Evolutionary conservation across 2,888 invertebrate species (phyloP).

Genomic region (Capitulum mitella): DNA sequence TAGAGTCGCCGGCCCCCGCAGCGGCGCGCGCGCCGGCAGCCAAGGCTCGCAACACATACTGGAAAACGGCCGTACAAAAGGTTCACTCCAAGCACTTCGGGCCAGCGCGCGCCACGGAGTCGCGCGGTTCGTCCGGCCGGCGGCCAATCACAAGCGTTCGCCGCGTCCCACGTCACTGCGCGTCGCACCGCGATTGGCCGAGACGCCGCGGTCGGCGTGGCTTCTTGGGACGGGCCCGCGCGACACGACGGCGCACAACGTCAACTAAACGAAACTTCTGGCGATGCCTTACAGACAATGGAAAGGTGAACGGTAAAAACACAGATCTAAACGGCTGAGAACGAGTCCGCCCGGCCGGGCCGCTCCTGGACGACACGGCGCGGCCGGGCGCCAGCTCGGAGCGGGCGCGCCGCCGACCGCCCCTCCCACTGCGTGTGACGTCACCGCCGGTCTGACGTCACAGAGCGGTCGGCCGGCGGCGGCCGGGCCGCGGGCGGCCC

Average conservation of each 20-base stretch:
- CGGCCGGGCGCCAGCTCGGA: neutral
- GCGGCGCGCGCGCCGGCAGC: too few species aligned
- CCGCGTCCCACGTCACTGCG: too few species aligned
- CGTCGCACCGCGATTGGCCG: slow-evolving; percentile 7
- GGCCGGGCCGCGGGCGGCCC: neutral
- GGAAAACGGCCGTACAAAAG: slow-evolving; percentile 5
- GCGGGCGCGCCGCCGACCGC: neutral
- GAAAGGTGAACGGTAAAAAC: slow-evolving; percentile 13
- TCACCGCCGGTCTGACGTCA: neutral
- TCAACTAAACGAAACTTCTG: slow-evolving; percentile 11
- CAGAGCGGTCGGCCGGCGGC: too few species aligned
- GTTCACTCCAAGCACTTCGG: neutral
- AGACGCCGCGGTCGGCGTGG: neutral
- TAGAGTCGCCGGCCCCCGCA: too few species aligned
- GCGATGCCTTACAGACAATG: neutral
- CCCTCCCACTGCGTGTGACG: neutral
- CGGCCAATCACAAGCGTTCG: slow-evolving; percentile 15
- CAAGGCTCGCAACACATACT: neutral
- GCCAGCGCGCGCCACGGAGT: neutral
- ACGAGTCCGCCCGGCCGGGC: neutral
- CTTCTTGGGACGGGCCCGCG: neutral
- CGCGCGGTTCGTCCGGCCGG: neutral
- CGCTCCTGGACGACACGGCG: neutral
- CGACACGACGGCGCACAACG: neutral
- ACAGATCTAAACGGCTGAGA: slow-evolving; percentile 1